Conservation (phyloP, 2,888 invertebrate genomes). For the Leucophenga montana region DNA sequence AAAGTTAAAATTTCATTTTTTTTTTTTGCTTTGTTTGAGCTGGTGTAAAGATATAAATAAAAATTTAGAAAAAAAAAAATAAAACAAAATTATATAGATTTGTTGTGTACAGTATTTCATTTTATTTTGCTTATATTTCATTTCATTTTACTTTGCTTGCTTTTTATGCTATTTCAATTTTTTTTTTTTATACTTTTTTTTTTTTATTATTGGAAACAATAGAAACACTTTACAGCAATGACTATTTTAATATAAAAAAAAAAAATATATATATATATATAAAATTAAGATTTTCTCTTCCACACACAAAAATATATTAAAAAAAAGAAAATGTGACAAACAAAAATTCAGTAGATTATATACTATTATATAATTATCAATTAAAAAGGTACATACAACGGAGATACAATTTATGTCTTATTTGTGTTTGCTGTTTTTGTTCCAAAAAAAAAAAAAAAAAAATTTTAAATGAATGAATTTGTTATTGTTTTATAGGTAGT, state of each 20-base stretch:
- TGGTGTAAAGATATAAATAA: too few relatives aligned
- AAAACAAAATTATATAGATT: neutral
- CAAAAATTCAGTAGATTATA: neutral
- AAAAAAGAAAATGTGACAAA: neutral
- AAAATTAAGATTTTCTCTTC: too few relatives aligned
- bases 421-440: neutral
- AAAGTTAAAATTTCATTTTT: too few relatives aligned
- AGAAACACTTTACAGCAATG: slow-evolving; percentile 36
- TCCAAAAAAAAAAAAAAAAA: too few relatives aligned
- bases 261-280: slow-evolving; percentile 26
- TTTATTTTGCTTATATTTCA: too few relatives aligned
- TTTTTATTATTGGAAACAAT: neutral
- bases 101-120: too few relatives aligned
- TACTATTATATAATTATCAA: neutral
- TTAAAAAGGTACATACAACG: slow-evolving; percentile 3
- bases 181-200: neutral
- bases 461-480: too few relatives aligned
- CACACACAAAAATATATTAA: too few relatives aligned
- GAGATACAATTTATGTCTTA: neutral
- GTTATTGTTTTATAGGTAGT: too few relatives aligned
- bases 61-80: slow-evolving; percentile 5
- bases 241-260: slow-evolving; percentile 44
- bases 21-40: too few relatives aligned
- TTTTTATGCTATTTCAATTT: slow-evolving; percentile 1
- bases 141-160: too few relatives aligned